These are phyloP conservation scores for Anguilla obscura DNA, from an alignment of 2,797 vertebrate species.

Conservation along the genomic window DNA sequence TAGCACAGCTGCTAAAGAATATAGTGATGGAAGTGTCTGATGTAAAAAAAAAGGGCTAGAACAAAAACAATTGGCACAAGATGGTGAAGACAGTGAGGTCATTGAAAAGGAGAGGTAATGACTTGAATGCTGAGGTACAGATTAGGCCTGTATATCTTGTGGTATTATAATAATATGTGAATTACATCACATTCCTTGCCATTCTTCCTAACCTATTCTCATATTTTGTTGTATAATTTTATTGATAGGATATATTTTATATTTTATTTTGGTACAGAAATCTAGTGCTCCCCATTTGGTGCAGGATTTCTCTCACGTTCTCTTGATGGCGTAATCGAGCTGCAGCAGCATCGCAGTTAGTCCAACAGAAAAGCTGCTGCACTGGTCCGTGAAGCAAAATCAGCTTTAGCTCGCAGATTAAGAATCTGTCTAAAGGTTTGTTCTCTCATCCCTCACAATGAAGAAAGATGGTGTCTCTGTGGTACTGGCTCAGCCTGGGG, in stretches of 20 bases:
- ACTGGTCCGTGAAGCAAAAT: too few species aligned
- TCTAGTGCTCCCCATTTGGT: neutral
- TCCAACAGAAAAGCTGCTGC: neutral
- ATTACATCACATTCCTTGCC: neutral
- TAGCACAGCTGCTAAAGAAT: neutral
- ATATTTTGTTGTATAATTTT: neutral
- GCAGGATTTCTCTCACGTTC: neutral
- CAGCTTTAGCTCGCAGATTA: neutral
- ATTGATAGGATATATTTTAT: neutral
- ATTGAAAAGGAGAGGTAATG: neutral
- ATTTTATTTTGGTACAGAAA: neutral
- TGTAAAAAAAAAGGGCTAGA: neutral
- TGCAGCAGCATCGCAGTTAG: neutral
- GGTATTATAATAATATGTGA: neutral
- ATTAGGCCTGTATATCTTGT: neutral
- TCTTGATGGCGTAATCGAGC: neutral
- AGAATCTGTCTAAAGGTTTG: conserved; percentile 12
- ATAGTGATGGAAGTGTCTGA: neutral
- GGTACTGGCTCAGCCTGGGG: conserved; percentile 20
- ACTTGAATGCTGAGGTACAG: neutral
- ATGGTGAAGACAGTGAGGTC: neutral
- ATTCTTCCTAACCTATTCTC: neutral
- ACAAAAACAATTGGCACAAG: neutral
- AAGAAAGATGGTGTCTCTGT: conserved; percentile 7
- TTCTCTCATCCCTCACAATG: conserved; percentile 9